Evolutionary conservation across 2,113 vertebrate genomes (phyloP), one percentile per base, ranked within the genome.

Genomic region (Grantiella picta): DNA sequence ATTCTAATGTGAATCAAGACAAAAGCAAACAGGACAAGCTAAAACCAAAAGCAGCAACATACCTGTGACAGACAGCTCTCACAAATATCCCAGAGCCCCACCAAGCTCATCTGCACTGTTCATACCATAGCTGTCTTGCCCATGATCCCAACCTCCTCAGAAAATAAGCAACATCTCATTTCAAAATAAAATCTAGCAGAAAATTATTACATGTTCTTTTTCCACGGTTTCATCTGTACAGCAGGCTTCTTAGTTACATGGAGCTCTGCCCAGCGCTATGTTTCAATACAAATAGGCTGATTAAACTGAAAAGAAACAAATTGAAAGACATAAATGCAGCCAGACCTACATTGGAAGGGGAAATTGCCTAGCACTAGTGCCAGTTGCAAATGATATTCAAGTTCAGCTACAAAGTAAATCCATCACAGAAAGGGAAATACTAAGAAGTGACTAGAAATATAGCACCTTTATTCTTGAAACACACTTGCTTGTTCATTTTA

Each of bases 51-150:
- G 20, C 68, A 76, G 21, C 8, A 36, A 5, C 0, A 0, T 4
- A 38, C 9, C 38, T 27, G 21, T 24, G 24, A 65, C 11, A 9
- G 60, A 38, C 24, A 10, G 12, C 18, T 83, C 53, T 35, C 66
- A 33, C 42, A 31, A 15, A 13, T 11, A 27, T 5, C 22, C 52
- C 81, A 86, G 20, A 64, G 35, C 25, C 47, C 28, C 33, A 33
- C 2, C 3, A 7, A 6, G 15, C 29, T 33, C 42, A 49, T 8
- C 23, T 1, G 2, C 12, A 12, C 21, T 36, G 16, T 11, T 57
- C 28, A 36, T 18, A 22, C 25, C 27, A 36, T 7, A 15, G 10
- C 2, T 65, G 33, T 54, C 40, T 15, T 60, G 63, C 15, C 44
- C 49, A 50, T 0, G 0, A 59, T 25, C 17, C 38, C 40, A 56